Percentiles rank a stretch among this genome's conserved stretches.
These are phyloP conservation scores for Hyperoplus immaculatus DNA, from an alignment of 2,797 vertebrate species.

Conservation along the genomic window DNA sequence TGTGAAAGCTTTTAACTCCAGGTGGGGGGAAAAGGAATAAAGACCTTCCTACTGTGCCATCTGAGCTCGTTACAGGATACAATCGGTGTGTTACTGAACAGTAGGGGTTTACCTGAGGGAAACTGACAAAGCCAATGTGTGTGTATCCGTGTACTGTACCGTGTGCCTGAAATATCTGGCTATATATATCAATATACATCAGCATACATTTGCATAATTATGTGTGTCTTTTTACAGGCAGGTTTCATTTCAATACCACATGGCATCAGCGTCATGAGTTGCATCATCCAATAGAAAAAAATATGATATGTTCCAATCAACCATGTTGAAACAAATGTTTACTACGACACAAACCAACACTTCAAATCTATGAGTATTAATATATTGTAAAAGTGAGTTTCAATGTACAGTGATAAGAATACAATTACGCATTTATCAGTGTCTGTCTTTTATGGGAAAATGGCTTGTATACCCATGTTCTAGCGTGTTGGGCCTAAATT, in stretches of 20 bases:
- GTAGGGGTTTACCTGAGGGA: slow-evolving; percentile 34
- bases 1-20: slow-evolving; percentile 28
- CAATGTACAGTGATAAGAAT: neutral
- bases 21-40: slow-evolving; percentile 16
- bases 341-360: neutral
- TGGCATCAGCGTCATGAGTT: slow-evolving; percentile 10
- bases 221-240: slow-evolving; percentile 1
- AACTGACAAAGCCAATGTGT: slow-evolving; percentile 3
- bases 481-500: slow-evolving; percentile 22
- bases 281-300: neutral
- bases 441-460: slow-evolving; percentile 23
- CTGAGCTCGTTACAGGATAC: slow-evolving; percentile 41
- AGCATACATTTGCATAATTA: slow-evolving; percentile 29
- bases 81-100: slow-evolving; percentile 41
- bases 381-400: neutral
- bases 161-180: slow-evolving; percentile 18
- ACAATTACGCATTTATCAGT: neutral
- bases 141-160: neutral
- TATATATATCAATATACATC: neutral
- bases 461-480: slow-evolving; percentile 21
- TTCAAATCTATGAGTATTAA: neutral
- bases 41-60: slow-evolving; percentile 36
- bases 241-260: slow-evolving; percentile 10
- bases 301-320: neutral
- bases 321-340: neutral